Conservation (phyloP, 2,113 vertebrate genomes). For the Sylvia atricapilla region DNA sequence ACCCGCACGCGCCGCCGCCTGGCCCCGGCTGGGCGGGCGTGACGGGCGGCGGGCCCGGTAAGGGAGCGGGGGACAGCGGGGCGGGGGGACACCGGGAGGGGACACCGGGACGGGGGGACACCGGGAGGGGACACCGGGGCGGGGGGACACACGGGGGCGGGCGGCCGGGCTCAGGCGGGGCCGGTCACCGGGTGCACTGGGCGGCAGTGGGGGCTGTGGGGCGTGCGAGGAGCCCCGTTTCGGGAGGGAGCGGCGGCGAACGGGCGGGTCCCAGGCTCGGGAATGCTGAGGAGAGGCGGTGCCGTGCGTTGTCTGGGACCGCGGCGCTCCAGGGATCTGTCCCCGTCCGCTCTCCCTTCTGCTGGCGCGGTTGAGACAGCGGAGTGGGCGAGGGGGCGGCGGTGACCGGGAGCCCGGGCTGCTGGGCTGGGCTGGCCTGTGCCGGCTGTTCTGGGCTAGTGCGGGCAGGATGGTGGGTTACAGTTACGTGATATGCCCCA, state of each 20-base stretch:
- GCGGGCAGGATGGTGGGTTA: rapidly evolving
- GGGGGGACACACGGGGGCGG: too few relatives aligned
- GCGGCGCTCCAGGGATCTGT: background rate
- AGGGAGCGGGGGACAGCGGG: background rate
- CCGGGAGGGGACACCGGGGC: background rate
- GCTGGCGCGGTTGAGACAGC: too few relatives aligned
- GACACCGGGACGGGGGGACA: too few relatives aligned
- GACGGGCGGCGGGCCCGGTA: background rate
- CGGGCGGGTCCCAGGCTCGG: background rate
- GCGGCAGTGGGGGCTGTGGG: too few relatives aligned
- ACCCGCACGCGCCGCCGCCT: background rate
- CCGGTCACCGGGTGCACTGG: too few relatives aligned
- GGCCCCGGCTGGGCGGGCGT: background rate
- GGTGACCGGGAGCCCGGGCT: too few relatives aligned
- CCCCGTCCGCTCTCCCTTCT: background rate
- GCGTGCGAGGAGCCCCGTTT: background rate
- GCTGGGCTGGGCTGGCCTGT: background rate
- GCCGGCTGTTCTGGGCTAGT: background rate
- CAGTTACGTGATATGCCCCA: rapidly evolving
- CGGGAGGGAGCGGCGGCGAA: background rate
- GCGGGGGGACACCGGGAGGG: too few relatives aligned
- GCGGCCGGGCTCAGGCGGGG: background rate
- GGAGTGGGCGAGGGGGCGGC: background rate
- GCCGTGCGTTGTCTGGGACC: background rate
- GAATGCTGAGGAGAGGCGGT: background rate